Evolutionary conservation across 2,888 invertebrate species (phyloP).

Genomic region (Nemurella pictetii): DNA sequence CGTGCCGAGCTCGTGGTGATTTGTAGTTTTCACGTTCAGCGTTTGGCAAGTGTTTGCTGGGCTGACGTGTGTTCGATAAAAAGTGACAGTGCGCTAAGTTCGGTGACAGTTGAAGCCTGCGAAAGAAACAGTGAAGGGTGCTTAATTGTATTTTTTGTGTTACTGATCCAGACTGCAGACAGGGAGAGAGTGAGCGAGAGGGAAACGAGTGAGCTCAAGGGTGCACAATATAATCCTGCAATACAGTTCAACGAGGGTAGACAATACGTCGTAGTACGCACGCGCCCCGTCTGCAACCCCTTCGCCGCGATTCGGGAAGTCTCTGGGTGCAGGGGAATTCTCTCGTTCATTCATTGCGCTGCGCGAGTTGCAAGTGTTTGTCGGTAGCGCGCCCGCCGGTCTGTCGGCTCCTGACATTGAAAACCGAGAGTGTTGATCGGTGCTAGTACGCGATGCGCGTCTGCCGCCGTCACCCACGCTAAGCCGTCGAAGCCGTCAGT

Average conservation of each 20-base stretch:
- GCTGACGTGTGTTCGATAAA: not conserved
- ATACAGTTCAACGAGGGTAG: not conserved
- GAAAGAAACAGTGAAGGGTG: not conserved
- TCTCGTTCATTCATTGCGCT: not conserved
- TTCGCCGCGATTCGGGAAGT: not conserved
- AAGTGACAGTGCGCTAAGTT: not conserved
- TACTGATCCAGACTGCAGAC: not conserved
- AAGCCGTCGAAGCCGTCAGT: too few species aligned
- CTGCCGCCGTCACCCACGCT: too few species aligned
- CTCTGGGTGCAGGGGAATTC: not conserved
- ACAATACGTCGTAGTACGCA: not conserved
- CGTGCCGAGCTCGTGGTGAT: not conserved
- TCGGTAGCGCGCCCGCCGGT: not conserved
- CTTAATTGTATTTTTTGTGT: not conserved
- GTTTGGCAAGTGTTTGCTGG: not conserved
- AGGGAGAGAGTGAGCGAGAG: not conserved
- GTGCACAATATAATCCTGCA: not conserved
- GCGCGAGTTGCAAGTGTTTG: not conserved
- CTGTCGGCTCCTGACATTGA: not conserved
- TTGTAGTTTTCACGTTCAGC: not conserved
- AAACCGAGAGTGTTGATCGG: not conserved
- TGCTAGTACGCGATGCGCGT: not conserved
- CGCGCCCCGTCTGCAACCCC: constrained; percentile 12
- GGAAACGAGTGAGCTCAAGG: not conserved
- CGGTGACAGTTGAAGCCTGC: not conserved